phyloP scores from a whole-genome alignment of 1,140 invertebrate genomes.

The Drosophila rhopaloa region DNA sequence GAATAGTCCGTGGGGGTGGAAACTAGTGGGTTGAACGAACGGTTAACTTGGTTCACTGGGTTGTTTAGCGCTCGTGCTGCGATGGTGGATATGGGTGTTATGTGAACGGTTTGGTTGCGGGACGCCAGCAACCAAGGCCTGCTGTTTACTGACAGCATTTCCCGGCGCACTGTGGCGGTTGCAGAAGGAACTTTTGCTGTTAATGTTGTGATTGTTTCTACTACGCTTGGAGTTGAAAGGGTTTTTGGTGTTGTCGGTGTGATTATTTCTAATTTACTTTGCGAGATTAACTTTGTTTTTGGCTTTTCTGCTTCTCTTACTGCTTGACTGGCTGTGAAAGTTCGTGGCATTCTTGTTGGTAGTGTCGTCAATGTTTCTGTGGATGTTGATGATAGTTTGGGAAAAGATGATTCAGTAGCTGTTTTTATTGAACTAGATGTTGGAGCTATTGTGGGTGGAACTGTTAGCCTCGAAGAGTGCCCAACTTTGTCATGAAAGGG shows the following conservation, averaged over 20 bases:
- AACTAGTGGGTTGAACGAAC: slow-evolving; percentile 32
- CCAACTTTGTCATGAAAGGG: background rate
- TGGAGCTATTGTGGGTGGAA: background rate
- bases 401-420: background rate
- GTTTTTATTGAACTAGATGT: background rate
- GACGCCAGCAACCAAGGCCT: slow-evolving; percentile 60
- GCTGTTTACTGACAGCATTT: slow-evolving; percentile 57
- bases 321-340: background rate
- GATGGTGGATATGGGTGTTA: slow-evolving; percentile 38
- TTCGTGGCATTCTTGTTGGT: background rate
- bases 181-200: background rate
- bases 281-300: background rate
- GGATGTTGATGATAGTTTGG: slow-evolving; percentile 10
- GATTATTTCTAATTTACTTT: background rate
- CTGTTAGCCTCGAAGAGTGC: background rate
- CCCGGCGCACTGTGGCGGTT: slow-evolving; percentile 8
- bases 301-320: background rate
- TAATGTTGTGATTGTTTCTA: background rate
- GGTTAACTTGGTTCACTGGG: slow-evolving; percentile 64
- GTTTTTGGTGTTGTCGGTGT: background rate
- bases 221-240: background rate
- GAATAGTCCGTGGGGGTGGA: slow-evolving; percentile 21
- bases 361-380: slow-evolving; percentile 8
- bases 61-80: slow-evolving; percentile 14
- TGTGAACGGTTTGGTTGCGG: slow-evolving; percentile 53